Base-by-base conservation (phyloP, 2,113 vertebrate genomes). In the Pseudorectes ferrugineus region DNA sequence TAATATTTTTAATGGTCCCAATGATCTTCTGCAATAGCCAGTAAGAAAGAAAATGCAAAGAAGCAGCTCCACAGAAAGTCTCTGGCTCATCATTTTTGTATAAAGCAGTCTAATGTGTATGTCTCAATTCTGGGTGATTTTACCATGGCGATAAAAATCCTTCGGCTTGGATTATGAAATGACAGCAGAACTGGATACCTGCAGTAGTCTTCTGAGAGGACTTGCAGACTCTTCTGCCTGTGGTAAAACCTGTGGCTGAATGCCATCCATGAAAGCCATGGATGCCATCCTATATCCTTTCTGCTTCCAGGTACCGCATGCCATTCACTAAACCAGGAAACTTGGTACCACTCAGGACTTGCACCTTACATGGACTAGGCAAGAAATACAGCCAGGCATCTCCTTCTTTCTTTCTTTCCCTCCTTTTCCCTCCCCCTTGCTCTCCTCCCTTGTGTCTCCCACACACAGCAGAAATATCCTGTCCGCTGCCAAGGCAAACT, bases 381-480 rank as follows among this genome's bases (percentile, higher is more conserved):
- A 55, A 82, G 85, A 75, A 90, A 83, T 20, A 74, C 33, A 89
- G 46, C 4, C 35, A 87, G 49, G n/a, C 12, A 73, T 43, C 19
- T 68, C 28, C 23, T 81, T 12, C 42, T 88, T 28, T 49, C 14
- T 16, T 33, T 38, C 11, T n/a, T 58, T 46, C 21, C 6, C 23
- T 86, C 25, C 20, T 91, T 71, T 77, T 33, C 48, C 48, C 25
- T 62, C 62, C 6, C 11, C 14, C 49, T 72, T 63, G 35, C 40
- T 77, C 33, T 68, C 29, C 25, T 93, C 40, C 36, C 25, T 45
- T 40, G 10, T 35, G 29, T 83, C 66, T 95, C 89, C 78, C 85
- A 94, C 85, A 85, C 77, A 55, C 35, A 76, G 66, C 54, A 95
- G 92, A 89, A 95, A 87, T 87, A 91, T 51, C 87, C 29, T 11